Percentiles rank a stretch among this genome's conserved stretches.
Evolutionary conservation across 2,888 invertebrate genomes (phyloP).

Genomic region (Sinohyriopsis cumingii): DNA sequence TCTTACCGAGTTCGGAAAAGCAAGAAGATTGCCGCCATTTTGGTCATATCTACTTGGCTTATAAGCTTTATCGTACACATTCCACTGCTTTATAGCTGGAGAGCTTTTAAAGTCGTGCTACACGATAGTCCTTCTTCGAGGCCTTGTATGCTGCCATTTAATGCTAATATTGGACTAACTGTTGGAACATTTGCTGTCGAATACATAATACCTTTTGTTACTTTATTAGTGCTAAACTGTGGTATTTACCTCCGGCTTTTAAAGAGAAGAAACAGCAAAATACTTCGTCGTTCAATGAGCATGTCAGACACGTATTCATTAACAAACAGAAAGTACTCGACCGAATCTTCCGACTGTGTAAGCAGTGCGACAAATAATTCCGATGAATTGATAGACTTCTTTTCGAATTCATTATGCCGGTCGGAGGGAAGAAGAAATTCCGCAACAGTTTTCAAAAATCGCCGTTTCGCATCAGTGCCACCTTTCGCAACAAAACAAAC

Average conservation of each 20-base stretch:
- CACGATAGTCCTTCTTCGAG: constrained; percentile 9
- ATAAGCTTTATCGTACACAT: constrained; percentile 51
- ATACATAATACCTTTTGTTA: constrained; percentile 51
- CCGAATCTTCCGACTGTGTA: constrained; percentile 27
- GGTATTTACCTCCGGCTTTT: constrained; percentile 59
- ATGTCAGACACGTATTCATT: constrained; percentile 48
- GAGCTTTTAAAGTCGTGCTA: constrained; percentile 24
- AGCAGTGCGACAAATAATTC: constrained; percentile 9
- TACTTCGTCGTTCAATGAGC: constrained; percentile 60
- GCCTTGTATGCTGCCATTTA: constrained; percentile 41
- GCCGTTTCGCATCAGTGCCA: neutral
- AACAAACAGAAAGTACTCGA: constrained; percentile 48
- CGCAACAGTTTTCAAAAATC: neutral
- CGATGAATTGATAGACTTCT: neutral
- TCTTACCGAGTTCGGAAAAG: constrained; percentile 57
- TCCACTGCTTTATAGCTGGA: constrained; percentile 50
- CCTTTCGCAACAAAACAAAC: too few species aligned
- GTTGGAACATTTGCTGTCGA: constrained; percentile 42
- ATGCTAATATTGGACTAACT: constrained; percentile 41
- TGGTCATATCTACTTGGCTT: constrained; percentile 48
- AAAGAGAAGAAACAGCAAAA: constrained; percentile 53
- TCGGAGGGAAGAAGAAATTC: neutral
- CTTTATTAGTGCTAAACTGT: constrained; percentile 50
- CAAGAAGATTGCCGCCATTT: constrained; percentile 41
- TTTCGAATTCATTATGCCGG: neutral